phyloP scores from a whole-genome alignment of 2,888 invertebrate genomes.

The Hipparchia semele region DNA sequence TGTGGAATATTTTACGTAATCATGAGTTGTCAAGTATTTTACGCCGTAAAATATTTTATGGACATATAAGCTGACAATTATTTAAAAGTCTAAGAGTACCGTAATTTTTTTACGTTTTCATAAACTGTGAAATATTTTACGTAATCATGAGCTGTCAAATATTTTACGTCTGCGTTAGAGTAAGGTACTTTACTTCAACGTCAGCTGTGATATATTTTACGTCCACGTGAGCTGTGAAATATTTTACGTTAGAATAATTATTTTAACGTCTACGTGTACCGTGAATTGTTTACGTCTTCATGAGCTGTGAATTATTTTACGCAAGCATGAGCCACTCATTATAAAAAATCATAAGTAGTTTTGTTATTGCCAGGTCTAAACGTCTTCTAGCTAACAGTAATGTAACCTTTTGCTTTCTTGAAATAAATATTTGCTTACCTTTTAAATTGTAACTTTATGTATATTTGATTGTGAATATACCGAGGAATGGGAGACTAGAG shows the following conservation, averaged over 20 bases:
- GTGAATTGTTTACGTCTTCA: background rate
- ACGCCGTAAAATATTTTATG: background rate
- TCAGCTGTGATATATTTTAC: background rate
- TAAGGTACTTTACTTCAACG: background rate
- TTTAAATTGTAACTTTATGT: constrained; percentile 77
- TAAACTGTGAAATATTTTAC: background rate
- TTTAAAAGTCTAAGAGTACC: too few relatives aligned
- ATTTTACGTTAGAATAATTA: background rate
- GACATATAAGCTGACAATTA: background rate
- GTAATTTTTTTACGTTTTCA: too few relatives aligned
- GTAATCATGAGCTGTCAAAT: background rate
- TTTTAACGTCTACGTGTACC: background rate
- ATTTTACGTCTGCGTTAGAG: background rate
- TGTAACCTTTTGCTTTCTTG: constrained; percentile 76
- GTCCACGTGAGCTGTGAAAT: background rate
- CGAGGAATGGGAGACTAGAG: constrained; percentile 59
- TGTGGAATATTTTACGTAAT: background rate
- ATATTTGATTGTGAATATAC: constrained; percentile 78
- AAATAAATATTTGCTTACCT: constrained; percentile 66
- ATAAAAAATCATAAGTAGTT: background rate
- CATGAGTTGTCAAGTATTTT: background rate
- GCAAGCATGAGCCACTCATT: background rate
- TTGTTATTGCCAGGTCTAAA: background rate
- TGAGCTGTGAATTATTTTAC: background rate
- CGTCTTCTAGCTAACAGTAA: constrained; percentile 23